Evolutionary conservation across 1,140 invertebrate species (phyloP).

Genomic region (Drosophila arizonae): DNA sequence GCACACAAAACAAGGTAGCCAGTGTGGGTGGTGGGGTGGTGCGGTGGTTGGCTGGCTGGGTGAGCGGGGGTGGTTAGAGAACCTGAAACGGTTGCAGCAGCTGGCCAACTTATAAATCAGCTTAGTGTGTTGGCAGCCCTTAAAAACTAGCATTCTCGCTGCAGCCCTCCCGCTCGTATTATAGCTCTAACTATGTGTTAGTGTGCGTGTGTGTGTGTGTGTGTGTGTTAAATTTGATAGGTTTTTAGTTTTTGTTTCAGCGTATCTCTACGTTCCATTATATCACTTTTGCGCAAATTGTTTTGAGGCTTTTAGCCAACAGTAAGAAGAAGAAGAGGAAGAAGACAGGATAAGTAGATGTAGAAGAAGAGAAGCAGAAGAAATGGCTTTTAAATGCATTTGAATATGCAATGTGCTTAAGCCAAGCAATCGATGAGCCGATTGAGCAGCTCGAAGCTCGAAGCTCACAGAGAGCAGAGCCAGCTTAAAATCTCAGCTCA

Average conservation of each 20-base stretch:
- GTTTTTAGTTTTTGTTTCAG: slow-evolving; percentile 53
- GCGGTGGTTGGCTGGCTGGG: no score
- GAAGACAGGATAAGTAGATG: no score
- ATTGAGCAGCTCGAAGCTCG: no score
- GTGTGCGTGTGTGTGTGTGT: slow-evolving; percentile 23
- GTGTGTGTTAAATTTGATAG: slow-evolving; percentile 59
- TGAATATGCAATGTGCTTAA: no score
- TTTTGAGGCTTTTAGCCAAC: slow-evolving; percentile 51
- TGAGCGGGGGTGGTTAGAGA: no score
- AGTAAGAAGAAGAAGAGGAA: no score
- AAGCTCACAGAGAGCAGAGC: no score
- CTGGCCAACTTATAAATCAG: slow-evolving; percentile 48
- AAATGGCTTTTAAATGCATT: no score
- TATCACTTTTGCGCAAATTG: slow-evolving; percentile 50
- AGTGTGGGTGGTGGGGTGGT: neutral
- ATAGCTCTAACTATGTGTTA: neutral
- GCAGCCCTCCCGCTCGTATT: neutral
- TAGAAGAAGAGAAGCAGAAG: no score
- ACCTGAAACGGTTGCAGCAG: slow-evolving; percentile 19
- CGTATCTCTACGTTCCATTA: neutral
- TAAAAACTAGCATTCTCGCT: neutral
- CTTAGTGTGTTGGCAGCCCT: slow-evolving; percentile 9
- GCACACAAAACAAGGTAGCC: slow-evolving; percentile 44
- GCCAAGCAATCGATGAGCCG: no score
- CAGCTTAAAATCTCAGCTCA: no score